Conservation (phyloP, 2,888 invertebrate species). For the Bhutanitis thaidina region DNA sequence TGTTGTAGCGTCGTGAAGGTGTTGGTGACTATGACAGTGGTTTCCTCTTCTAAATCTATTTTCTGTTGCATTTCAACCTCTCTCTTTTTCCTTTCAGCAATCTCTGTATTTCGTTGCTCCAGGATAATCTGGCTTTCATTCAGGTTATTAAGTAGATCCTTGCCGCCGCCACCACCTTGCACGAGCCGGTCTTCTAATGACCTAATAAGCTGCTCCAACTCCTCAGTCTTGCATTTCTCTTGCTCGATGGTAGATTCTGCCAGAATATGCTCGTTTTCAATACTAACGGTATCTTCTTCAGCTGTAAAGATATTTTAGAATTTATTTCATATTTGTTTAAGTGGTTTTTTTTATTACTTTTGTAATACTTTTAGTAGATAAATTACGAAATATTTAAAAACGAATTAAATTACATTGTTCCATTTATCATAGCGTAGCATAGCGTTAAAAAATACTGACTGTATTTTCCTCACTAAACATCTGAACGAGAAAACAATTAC, state of each 20-base stretch:
- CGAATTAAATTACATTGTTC: too few relatives aligned
- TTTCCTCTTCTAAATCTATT: slow-evolving; percentile 96
- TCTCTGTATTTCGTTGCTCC: slow-evolving; percentile 89
- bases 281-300: slow-evolving; percentile 61
- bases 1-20: slow-evolving; percentile 96
- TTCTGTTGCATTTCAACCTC: slow-evolving; percentile 96
- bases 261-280: slow-evolving; percentile 71
- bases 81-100: slow-evolving; percentile 93
- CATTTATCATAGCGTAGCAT: too few relatives aligned
- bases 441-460: too few relatives aligned
- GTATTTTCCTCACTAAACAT: too few relatives aligned
- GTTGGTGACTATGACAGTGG: slow-evolving; percentile 92
- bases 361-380: too few relatives aligned
- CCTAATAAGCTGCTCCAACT: slow-evolving; percentile 87
- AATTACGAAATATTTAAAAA: too few relatives aligned
- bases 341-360: too few relatives aligned
- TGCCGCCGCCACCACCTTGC: slow-evolving; percentile 86
- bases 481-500: too few relatives aligned
- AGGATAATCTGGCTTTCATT: slow-evolving; percentile 95
- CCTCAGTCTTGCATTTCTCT: slow-evolving; percentile 86
- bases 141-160: slow-evolving; percentile 96
- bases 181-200: slow-evolving; percentile 96
- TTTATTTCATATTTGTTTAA: too few relatives aligned
- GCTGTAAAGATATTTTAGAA: slow-evolving; percentile 31
- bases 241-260: slow-evolving; percentile 80